Conservation (phyloP, 2,113 vertebrate species). For the Mormyrus lacerda region DNA sequence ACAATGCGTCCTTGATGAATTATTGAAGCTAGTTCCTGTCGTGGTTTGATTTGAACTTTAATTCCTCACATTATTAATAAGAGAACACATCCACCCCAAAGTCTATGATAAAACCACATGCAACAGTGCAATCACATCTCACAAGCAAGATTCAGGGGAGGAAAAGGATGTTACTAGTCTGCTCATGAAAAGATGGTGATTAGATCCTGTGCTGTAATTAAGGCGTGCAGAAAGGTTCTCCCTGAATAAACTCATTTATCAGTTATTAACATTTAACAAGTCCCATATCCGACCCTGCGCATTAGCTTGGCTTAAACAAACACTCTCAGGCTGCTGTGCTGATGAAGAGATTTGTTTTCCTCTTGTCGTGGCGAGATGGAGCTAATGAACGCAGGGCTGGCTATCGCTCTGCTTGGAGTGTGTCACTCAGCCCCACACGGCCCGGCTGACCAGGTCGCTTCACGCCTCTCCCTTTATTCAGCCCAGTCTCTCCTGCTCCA, state of each 20-base stretch:
- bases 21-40: constrained; percentile 3
- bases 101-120: not conserved
- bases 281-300: constrained; percentile 30
- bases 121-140: constrained; percentile 5
- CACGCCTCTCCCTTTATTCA: constrained; percentile 33
- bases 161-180: not conserved
- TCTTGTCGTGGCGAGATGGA: constrained; percentile 14
- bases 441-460: not conserved
- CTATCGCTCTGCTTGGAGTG: not conserved
- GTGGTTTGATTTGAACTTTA: not conserved
- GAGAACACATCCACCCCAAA: not conserved
- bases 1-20: not conserved
- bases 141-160: constrained; percentile 6
- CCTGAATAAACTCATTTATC: constrained; percentile 41
- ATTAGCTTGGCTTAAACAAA: constrained; percentile 22
- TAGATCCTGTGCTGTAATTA: constrained; percentile 17
- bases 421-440: not conserved
- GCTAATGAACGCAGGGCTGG: constrained; percentile 27
- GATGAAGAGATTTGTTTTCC: constrained; percentile 33
- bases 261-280: constrained; percentile 48
- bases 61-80: not conserved
- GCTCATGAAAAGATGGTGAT: constrained; percentile 9
- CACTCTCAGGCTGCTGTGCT: constrained; percentile 20
- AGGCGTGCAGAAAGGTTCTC: constrained; percentile 20
- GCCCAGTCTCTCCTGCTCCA: constrained; percentile 36